Percentiles rank a stretch among this genome's conserved stretches.
Conservation (phyloP, 2,113 vertebrate species). For the Chaetorhynchus papuensis region DNA sequence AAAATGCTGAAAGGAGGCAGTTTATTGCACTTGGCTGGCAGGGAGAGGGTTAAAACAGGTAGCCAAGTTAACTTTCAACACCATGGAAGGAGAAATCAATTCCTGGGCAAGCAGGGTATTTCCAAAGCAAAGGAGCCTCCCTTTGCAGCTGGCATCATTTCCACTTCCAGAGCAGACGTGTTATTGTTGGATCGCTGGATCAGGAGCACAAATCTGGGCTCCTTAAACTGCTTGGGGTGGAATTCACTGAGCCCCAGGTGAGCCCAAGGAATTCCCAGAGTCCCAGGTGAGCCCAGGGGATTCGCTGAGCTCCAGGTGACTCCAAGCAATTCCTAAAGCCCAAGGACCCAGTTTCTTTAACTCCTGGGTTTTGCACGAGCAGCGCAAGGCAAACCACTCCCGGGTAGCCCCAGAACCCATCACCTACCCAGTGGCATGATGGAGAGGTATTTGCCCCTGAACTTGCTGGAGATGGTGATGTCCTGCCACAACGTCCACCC, state of each 20-base stretch:
- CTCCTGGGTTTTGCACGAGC: not conserved
- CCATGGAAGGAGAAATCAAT: not conserved
- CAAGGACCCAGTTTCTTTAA: not conserved
- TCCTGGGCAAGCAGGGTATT: not conserved
- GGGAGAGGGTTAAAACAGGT: not conserved
- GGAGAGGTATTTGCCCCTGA: slow-evolving; percentile 98
- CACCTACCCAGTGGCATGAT: slow-evolving; percentile 95
- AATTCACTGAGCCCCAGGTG: not conserved
- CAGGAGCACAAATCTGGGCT: not conserved
- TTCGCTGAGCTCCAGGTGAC: not conserved
- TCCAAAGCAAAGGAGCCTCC: not conserved
- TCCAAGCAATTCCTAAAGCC: not conserved
- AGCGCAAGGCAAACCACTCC: not conserved
- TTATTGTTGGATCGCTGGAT: not conserved
- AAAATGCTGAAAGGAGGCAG: not conserved
- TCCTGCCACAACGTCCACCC: slow-evolving; percentile 98
- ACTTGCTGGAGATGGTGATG: slow-evolving; percentile 98
- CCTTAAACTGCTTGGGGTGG: rapidly evolving
- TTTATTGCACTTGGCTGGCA: not conserved
- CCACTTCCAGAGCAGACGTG: not conserved
- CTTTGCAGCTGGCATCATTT: not conserved
- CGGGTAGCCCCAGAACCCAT: rapidly evolving
- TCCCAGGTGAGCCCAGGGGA: not conserved
- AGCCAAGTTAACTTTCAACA: not conserved
- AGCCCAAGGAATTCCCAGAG: not conserved